These are phyloP conservation scores for Sarcophaga variegata DNA, from an alignment of 2,888 invertebrate genomes.

Conservation along the genomic window DNA sequence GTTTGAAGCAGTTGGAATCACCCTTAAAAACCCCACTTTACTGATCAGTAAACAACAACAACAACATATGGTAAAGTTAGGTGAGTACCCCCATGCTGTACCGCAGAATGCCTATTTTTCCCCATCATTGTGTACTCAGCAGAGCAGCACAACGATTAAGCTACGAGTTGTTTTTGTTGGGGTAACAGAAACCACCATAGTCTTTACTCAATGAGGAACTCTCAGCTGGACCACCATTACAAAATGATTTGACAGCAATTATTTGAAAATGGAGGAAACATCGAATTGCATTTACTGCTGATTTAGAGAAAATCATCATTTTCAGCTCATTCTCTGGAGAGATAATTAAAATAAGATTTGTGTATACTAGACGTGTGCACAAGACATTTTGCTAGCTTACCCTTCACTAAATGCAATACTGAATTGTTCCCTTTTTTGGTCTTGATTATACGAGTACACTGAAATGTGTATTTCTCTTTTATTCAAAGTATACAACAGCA, in stretches of 20 bases:
- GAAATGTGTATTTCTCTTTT: too few relatives aligned
- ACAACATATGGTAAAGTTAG: conserved; percentile 49
- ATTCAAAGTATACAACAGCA: too few relatives aligned
- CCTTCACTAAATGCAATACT: too few relatives aligned
- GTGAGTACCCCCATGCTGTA: conserved; percentile 52
- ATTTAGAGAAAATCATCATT: not conserved
- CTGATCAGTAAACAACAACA: conserved; percentile 9
- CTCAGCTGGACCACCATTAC: conserved; percentile 23
- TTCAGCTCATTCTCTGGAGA: too few relatives aligned
- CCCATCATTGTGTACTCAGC: conserved; percentile 21
- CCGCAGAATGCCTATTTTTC: not conserved
- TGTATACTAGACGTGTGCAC: too few relatives aligned
- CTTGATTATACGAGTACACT: too few relatives aligned
- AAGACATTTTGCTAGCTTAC: too few relatives aligned
- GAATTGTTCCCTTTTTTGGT: too few relatives aligned
- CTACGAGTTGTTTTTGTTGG: conserved; percentile 21
- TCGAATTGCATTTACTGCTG: too few relatives aligned
- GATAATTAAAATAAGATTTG: too few relatives aligned
- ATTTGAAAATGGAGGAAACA: too few relatives aligned
- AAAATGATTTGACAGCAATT: too few relatives aligned
- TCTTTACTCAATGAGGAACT: conserved; percentile 40
- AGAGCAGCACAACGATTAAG: conserved; percentile 49
- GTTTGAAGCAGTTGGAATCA: conserved; percentile 37
- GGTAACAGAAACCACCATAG: conserved; percentile 14
- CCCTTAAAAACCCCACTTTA: conserved; percentile 37